phyloP scores from a whole-genome alignment of 92 coral and sea anemone species.

The Paramuricea clavata region DNA sequence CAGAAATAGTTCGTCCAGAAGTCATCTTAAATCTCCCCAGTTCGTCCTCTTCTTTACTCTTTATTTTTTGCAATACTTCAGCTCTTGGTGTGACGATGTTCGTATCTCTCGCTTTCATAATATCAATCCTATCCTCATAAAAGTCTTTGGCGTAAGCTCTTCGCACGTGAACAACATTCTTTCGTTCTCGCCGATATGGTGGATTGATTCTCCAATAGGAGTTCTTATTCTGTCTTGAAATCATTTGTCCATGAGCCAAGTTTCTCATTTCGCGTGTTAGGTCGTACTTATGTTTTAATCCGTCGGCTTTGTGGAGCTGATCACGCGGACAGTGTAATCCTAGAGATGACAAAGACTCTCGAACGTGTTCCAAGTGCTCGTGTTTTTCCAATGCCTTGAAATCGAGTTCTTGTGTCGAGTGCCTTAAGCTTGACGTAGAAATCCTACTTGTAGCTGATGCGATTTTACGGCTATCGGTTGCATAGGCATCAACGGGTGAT shows the following conservation, averaged over 20 bases:
- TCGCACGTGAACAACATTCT: conserved; percentile 77
- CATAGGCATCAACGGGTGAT: neutral
- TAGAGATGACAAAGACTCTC: conserved; percentile 61
- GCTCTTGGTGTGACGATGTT: neutral
- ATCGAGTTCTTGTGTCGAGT: conserved; percentile 28
- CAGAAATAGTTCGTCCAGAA: conserved; percentile 16
- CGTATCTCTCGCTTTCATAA: conserved; percentile 15
- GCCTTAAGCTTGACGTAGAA: conserved; percentile 37
- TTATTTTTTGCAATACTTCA: neutral
- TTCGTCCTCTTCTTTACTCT: conserved; percentile 1
- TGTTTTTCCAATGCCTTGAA: conserved; percentile 9
- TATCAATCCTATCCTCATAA: conserved; percentile 78
- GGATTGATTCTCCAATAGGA: conserved; percentile 86
- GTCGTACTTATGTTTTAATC: conserved; percentile 82
- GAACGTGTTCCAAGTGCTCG: conserved; percentile 50
- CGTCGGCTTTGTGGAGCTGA: conserved; percentile 79
- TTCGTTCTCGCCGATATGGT: conserved; percentile 82
- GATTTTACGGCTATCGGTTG: neutral
- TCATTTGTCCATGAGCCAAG: conserved; percentile 89
- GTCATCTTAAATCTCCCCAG: conserved; percentile 14
- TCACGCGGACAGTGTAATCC: conserved; percentile 69
- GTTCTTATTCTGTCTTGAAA: conserved; percentile 82
- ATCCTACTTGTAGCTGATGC: conserved; percentile 42
- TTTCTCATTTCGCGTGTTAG: conserved; percentile 91
- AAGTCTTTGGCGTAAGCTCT: conserved; percentile 79